phyloP scores from a whole-genome alignment of 2,797 vertebrate species.

The Crotalus adamanteus region DNA sequence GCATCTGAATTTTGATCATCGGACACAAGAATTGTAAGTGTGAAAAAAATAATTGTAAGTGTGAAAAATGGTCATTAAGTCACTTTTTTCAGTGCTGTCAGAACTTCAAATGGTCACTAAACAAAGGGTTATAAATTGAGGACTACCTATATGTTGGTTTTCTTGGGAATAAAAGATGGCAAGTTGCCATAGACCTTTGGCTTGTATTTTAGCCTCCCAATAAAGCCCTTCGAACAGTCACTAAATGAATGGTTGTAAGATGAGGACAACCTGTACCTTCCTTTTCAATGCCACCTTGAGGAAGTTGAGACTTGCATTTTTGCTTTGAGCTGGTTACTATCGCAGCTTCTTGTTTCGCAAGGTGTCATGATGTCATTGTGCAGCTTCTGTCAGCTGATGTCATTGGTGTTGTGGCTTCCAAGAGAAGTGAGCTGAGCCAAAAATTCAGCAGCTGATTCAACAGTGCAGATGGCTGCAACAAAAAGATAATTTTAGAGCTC shows the following conservation, averaged over 20 bases:
- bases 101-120: background rate
- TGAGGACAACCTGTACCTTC: background rate
- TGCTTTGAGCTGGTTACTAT: constrained; percentile 4
- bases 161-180: background rate
- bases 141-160: background rate
- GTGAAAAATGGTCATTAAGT: background rate
- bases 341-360: constrained; percentile 24
- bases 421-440: constrained; percentile 43
- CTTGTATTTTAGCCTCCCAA: background rate
- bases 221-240: background rate
- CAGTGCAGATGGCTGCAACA: constrained; percentile 65
- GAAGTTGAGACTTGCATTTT: background rate
- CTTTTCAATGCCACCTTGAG: background rate
- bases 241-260: background rate
- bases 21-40: background rate
- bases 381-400: constrained; percentile 40
- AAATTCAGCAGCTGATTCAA: constrained; percentile 58
- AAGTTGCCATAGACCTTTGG: background rate
- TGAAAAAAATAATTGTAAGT: background rate
- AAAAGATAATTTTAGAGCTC: constrained; percentile 61
- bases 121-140: background rate
- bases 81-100: background rate
- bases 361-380: constrained; percentile 38
- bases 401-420: constrained; percentile 43
- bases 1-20: background rate